Percentiles rank a stretch among this genome's conserved stretches.
Conservation (phyloP, 2,797 vertebrate genomes). For the Loris lydekkerianus region DNA sequence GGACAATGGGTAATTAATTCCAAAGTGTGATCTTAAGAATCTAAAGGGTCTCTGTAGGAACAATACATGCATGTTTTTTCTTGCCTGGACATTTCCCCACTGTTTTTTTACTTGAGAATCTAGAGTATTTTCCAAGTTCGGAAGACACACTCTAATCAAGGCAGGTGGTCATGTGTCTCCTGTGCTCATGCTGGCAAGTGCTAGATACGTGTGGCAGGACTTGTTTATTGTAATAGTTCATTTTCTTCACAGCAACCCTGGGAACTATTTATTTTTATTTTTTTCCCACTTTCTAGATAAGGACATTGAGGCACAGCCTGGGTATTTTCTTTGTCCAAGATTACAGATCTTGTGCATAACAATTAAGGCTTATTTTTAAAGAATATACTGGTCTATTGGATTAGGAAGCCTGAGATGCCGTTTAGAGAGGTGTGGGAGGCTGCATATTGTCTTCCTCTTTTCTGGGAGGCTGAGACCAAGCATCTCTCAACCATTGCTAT, state of each 20-base stretch:
- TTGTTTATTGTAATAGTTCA: background rate
- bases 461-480: background rate
- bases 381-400: no score
- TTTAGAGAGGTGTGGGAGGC: background rate
- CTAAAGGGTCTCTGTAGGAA: background rate
- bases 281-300: background rate
- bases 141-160: background rate
- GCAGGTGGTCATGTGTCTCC: background rate
- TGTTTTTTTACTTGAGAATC: background rate
- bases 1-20: background rate
- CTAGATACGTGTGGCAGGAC: background rate
- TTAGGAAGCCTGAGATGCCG: background rate
- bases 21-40: background rate
- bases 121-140: background rate
- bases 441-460: background rate
- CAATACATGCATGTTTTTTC: background rate
- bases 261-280: background rate
- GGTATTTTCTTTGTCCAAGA: slow-evolving; percentile 5
- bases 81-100: background rate
- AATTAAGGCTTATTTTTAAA: background rate
- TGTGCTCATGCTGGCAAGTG: background rate
- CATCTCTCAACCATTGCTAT: background rate
- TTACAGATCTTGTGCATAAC: background rate
- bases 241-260: background rate
- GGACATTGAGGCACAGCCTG: background rate